These are phyloP conservation scores for Lasioglossum marginatum DNA, from an alignment of 2,888 invertebrate genomes.

Conservation along the genomic window DNA sequence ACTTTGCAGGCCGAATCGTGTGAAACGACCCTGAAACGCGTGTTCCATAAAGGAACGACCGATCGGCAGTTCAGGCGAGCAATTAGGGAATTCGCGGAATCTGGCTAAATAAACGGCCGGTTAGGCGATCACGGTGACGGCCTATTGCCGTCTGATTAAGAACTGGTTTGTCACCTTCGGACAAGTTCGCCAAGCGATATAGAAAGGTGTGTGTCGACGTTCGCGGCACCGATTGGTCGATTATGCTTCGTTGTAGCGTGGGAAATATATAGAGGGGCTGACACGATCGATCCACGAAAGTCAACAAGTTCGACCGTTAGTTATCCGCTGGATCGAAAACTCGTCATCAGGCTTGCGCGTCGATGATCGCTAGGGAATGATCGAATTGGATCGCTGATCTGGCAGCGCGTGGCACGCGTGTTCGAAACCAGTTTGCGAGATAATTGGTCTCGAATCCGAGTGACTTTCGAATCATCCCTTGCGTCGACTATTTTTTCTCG, in stretches of 20 bases:
- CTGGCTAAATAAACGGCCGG: conserved; percentile 16
- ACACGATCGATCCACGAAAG: neutral
- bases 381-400: neutral
- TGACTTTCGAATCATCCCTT: neutral
- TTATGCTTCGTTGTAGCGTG: neutral
- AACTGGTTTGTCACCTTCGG: conserved; percentile 61
- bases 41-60: neutral
- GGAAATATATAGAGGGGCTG: neutral
- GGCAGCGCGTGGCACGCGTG: neutral
- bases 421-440: neutral
- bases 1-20: neutral
- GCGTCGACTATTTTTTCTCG: neutral
- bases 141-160: neutral
- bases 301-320: conserved; percentile 3
- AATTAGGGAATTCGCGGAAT: conserved; percentile 34
- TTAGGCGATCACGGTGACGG: conserved; percentile 6
- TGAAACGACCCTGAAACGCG: neutral
- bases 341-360: neutral
- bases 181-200: conserved; percentile 34
- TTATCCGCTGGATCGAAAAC: neutral
- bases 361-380: neutral
- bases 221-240: conserved; percentile 47
- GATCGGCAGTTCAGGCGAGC: neutral
- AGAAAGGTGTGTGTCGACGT: conserved; percentile 56
- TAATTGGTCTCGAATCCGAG: neutral